These are phyloP conservation scores for Epinotia brunnichana DNA, from an alignment of 2,888 invertebrate genomes.

Conservation along the genomic window DNA sequence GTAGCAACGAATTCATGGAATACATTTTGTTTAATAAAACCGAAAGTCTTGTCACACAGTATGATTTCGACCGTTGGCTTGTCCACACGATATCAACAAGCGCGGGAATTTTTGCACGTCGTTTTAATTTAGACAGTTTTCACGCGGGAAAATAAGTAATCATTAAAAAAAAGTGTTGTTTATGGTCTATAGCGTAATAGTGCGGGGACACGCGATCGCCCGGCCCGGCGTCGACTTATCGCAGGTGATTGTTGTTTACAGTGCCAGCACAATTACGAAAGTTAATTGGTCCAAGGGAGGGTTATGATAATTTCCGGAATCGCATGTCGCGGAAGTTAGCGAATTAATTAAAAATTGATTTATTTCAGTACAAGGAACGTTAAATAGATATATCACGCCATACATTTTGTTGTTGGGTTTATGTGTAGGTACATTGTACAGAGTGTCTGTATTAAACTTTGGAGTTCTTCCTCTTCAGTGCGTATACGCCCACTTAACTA, in stretches of 20 bases:
- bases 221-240: conserved; percentile 45
- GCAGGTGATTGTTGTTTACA: conserved; percentile 49
- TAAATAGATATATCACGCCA: not conserved
- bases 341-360: conserved; percentile 14
- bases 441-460: too few species aligned
- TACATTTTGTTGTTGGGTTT: not conserved
- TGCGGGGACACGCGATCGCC: conserved; percentile 47
- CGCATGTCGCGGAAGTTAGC: conserved; percentile 34
- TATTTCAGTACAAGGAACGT: not conserved
- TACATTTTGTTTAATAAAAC: conserved; percentile 47
- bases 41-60: conserved; percentile 62
- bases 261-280: conserved; percentile 33
- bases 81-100: conserved; percentile 59
- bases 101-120: conserved; percentile 45
- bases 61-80: conserved; percentile 61
- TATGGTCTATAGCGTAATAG: conserved; percentile 45
- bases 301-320: conserved; percentile 38
- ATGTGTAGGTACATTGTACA: too few species aligned
- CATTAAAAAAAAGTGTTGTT: conserved; percentile 36
- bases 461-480: too few species aligned
- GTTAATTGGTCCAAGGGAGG: conserved; percentile 36
- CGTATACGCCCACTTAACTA: too few species aligned
- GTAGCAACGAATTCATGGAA: conserved; percentile 41
- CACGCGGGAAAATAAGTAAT: conserved; percentile 40
- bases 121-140: conserved; percentile 39